Evolutionary conservation across 2,888 invertebrate species (phyloP), one percentile per base, ranked within the genome.

Genomic region (Psylliodes chrysocephalus): DNA sequence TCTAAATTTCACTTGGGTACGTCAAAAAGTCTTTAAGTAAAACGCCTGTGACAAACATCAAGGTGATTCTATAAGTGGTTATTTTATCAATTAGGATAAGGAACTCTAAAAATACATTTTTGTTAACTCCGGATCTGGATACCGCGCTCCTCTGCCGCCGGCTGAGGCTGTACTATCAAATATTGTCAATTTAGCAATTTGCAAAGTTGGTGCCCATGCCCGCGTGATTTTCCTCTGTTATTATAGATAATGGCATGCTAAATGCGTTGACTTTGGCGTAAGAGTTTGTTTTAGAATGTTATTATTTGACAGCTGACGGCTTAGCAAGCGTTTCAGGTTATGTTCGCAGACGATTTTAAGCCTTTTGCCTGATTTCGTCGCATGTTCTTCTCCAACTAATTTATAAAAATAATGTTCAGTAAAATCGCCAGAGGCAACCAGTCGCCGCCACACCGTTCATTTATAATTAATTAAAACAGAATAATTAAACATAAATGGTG

Each of bases 101-200:
- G n/a, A n/a, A n/a, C n/a, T n/a, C n/a, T n/a, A n/a, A n/a, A n/a
- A n/a, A n/a, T n/a, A n/a, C n/a, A n/a, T n/a, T n/a, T n/a, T n/a
- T n/a, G n/a, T n/a, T n/a, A n/a, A n/a, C 7, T 49, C 35, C 25
- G 38, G 38, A 51, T 44, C 64, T 60, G 55, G 28, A 7, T 30
- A 14, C 28, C 17, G 18, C 14, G 46, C 22, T 46, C 3, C 46
- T 17, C 22, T n/a, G n/a, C 28, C 15, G 10, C 28, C 28, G 49
- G 22, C 28, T 15, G 49, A n/a, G 25, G 46, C 64, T 53, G 53
- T 64, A 64, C 60, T 77, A 79, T 81, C 81, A 81, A 82, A 82
- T 82, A 82, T 82, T 81, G 82, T 82, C 82, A 81, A 82, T 82
- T 81, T 81, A 81, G 82, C 82, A 82, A 81, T 82, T 81, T 79